Evolutionary conservation across 2,888 invertebrate genomes (phyloP).

Genomic region (Germaria angustata): DNA sequence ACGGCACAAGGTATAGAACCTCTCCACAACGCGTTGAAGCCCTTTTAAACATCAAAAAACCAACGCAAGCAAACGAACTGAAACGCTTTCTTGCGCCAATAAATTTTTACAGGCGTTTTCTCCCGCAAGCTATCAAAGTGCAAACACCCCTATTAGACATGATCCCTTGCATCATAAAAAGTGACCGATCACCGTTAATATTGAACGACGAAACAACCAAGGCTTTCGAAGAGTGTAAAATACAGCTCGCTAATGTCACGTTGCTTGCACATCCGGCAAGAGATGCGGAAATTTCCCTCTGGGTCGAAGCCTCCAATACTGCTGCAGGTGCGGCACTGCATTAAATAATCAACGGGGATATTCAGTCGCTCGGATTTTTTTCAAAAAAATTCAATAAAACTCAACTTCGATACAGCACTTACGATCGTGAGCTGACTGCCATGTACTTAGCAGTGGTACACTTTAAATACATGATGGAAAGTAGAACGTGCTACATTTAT

Average conservation of each 20-base stretch:
- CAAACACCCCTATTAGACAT: conserved; percentile 29
- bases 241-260: not conserved
- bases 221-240: conserved; percentile 35
- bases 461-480: conserved; percentile 58
- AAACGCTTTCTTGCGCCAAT: conserved; percentile 36
- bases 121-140: conserved; percentile 21
- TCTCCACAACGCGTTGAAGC: not conserved
- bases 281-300: conserved; percentile 19
- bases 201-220: conserved; percentile 8
- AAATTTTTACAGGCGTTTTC: conserved; percentile 49
- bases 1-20: no score
- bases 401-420: conserved; percentile 47
- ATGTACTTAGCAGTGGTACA: conserved; percentile 45
- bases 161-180: conserved; percentile 46
- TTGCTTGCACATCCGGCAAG: conserved; percentile 17
- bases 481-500: conserved; percentile 42
- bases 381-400: no score
- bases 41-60: not conserved
- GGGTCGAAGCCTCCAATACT: conserved; percentile 44
- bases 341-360: not conserved
- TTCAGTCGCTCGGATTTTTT: no score
- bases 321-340: conserved; percentile 13
- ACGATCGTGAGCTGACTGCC: conserved; percentile 54
- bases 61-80: conserved; percentile 22
- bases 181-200: conserved; percentile 7